These are phyloP conservation scores for Ophion slaviceki DNA, from an alignment of 2,888 invertebrate genomes.

Conservation along the genomic window DNA sequence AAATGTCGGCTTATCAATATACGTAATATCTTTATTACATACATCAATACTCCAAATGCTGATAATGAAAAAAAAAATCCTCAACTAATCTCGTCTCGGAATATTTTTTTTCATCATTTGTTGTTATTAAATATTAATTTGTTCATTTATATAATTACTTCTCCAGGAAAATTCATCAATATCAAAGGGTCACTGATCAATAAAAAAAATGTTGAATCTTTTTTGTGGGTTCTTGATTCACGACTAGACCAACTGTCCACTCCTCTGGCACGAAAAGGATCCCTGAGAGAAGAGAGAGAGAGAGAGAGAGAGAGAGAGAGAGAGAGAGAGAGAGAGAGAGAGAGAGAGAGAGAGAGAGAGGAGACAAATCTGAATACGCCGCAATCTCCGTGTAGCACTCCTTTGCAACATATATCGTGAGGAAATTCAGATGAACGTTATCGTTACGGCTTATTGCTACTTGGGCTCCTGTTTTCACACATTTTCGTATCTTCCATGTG, in stretches of 20 bases:
- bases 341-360: background rate
- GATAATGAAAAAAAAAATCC: too few species aligned
- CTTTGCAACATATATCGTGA: constrained; percentile 31
- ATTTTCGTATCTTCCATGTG: constrained; percentile 21
- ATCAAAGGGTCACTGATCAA: background rate
- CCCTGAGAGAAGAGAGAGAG: background rate
- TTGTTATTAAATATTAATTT: background rate
- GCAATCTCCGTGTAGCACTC: constrained; percentile 49
- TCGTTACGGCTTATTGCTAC: constrained; percentile 70
- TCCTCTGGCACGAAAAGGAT: too few species aligned
- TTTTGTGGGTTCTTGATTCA: too few species aligned
- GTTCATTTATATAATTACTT: background rate
- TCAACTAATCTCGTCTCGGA: too few species aligned
- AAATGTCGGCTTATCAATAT: too few species aligned
- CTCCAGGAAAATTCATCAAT: background rate
- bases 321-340: background rate
- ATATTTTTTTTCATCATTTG: too few species aligned
- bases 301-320: background rate
- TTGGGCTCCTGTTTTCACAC: constrained; percentile 53
- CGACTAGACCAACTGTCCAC: too few species aligned
- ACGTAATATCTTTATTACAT: too few species aligned
- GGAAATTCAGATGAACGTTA: constrained; percentile 68
- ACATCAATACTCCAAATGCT: too few species aligned
- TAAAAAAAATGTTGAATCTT: background rate
- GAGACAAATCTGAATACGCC: constrained; percentile 11